Evolutionary conservation across 2,888 invertebrate genomes (phyloP), one percentile per base, ranked within the genome.

Genomic region (Aporophyla nigra): DNA sequence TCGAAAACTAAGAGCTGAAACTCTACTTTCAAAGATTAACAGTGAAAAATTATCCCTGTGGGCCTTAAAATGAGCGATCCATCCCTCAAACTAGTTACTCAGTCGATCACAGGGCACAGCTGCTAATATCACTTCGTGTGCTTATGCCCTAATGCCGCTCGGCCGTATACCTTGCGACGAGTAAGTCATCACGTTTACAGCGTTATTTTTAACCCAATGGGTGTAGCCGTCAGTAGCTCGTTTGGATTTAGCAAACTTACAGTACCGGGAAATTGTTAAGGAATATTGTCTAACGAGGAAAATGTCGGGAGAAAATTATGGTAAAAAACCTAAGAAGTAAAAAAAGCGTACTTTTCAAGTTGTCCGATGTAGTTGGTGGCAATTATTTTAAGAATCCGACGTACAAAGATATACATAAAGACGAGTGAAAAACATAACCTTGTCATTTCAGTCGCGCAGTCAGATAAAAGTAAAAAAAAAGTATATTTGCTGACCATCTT

Each of bases 171-270:
- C 63, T 73, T 58, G 24, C 53, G 74, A 76, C 71, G 73, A 82
- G 83, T 74, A 77, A 86, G 67, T 68, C 83, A 70, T 85, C 72
- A 73, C 67, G 59, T 77, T 69, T 24, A 49, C 83, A 46, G 33
- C 4, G 70, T 68, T 83, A 83, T 83, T 77, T 83, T 83, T 83
- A 86, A 71, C 67, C 67, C 5, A 3, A 49, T 82, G 76, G 69
- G 74, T 54, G 74, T 68, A 59, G 74, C 51, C 74, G 40, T 19
- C 53, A 40, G 62, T 19, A 24, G 14, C 66, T 27, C 63, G 77
- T 80, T 69, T 53, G 71, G 16, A 72, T 75, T 76, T 21, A 74
- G 73, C 59, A 61, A 71, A 62, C 27, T 66, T 27, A 68, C 69
- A 71, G 69, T 78, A 51, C 70, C 43, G 19, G 16, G 63, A 63